These are phyloP conservation scores for Ceyx cyanopectus DNA, from an alignment of 2,113 vertebrate genomes.

Conservation along the genomic window DNA sequence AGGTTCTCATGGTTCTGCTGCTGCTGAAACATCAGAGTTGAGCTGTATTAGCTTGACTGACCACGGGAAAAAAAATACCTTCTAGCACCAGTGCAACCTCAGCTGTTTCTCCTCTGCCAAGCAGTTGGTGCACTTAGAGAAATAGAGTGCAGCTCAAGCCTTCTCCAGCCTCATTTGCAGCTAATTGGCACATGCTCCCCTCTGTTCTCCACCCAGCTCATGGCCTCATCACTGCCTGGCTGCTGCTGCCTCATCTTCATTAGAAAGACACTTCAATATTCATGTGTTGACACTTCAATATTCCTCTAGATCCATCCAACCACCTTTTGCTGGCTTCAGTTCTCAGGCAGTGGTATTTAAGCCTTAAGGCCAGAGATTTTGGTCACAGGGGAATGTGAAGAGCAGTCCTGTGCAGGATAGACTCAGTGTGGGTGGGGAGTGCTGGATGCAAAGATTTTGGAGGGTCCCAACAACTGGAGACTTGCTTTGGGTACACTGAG, in stretches of 20 bases:
- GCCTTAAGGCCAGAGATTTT: constrained; percentile 31
- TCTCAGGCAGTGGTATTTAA: constrained; percentile 44
- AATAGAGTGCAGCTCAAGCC: background rate
- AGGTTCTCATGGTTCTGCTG: background rate
- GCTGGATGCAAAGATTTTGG: background rate
- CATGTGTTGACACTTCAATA: background rate
- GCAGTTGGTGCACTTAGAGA: background rate
- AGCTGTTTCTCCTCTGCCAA: background rate
- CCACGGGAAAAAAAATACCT: background rate
- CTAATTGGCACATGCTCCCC: background rate
- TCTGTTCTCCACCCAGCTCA: background rate
- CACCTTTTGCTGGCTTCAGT: background rate
- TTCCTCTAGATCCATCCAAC: background rate
- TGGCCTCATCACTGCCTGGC: background rate
- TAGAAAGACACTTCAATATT: background rate
- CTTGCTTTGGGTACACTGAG: background rate
- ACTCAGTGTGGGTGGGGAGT: background rate
- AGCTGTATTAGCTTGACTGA: background rate
- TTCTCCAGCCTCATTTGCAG: background rate
- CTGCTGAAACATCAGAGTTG: background rate
- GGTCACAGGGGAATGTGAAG: background rate
- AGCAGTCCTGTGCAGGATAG: background rate
- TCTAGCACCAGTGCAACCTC: background rate
- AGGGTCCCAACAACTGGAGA: background rate
- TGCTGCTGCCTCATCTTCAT: background rate